Evolutionary conservation across 2,888 invertebrate species (phyloP).

Genomic region (Rhaphigaster nebulosa): DNA sequence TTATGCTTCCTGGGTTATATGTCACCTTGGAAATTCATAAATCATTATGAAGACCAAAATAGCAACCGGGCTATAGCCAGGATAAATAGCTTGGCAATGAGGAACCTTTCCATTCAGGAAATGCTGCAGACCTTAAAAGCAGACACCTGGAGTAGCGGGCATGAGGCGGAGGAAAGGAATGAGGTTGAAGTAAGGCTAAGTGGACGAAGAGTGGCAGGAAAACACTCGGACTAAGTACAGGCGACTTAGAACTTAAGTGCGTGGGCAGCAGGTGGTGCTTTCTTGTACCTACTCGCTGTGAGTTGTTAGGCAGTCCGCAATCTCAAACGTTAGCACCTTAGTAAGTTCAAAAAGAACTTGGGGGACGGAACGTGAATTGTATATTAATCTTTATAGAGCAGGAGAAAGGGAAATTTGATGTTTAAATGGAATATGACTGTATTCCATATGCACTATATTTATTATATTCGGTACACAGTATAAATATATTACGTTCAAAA

Average conservation of each 20-base stretch:
- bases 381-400: not conserved
- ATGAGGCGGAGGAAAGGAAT: not conserved
- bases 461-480: too few species aligned
- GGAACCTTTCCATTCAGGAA: not conserved
- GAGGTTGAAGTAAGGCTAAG: slow-evolving; percentile 21
- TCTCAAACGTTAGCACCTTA: not conserved
- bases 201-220: slow-evolving; percentile 31
- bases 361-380: not conserved
- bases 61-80: not conserved
- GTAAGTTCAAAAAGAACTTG: not conserved
- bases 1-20: too few species aligned
- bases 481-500: too few species aligned
- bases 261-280: slow-evolving; percentile 8
- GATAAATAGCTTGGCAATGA: not conserved
- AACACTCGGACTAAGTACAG: slow-evolving; percentile 4
- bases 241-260: slow-evolving; percentile 14
- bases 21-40: too few species aligned
- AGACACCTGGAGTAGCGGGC: not conserved
- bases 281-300: not conserved
- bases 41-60: too few species aligned
- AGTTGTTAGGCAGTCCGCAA: not conserved
- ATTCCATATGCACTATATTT: too few species aligned
- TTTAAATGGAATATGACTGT: too few species aligned
- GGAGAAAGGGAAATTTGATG: not conserved
- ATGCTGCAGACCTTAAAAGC: not conserved